Evolutionary conservation across 2,888 invertebrate species (phyloP), one percentile per base, ranked within the genome.

Genomic region (Thumatha senex): DNA sequence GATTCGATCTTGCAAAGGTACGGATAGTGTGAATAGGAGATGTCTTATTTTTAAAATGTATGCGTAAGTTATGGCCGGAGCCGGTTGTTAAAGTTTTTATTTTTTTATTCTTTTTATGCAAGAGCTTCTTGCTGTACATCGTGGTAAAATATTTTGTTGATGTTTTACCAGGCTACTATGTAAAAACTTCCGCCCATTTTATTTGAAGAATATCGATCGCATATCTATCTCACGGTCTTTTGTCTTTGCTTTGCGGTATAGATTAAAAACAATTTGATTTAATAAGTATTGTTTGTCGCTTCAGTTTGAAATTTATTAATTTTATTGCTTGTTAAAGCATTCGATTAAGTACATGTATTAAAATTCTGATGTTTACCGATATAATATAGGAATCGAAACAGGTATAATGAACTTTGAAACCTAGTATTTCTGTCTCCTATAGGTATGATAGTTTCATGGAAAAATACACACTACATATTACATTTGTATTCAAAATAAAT

Each of bases 1-100:
- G 70, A 61, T 74, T 58, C 76, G 80, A 84, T 84, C 78, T 81
- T 76, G 69, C 51, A 73, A 84, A 78, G 77, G 52, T 53, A 53
- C 31, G 45, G 30, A 10, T 80, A 76, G 74, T 71, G 67, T 67
- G 62, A 34, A 62, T 51, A 36, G 44, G 15, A 57, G 39, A 55
- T 57, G 63, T 44, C 51, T 59, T 58, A 33, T 33, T 38, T 40
- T 10, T 24, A 31, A 44, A 51, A 33, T 41, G 29, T 42, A 45
- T 56, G 51, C 51, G 47, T 46, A 54, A 52, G 43, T 63, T 56
- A 48, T 55, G 13, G 50, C 52, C 42, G 61, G 61, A 72, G 72
- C 72, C 67, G 72, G 72, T 70, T 70, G 66, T 67, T 64, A 36
- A 46, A 40, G 36, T 41, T 51, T 63, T 54, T 64, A 71, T 68